Evolutionary conservation across 2,797 vertebrate species (phyloP), one percentile per base, ranked within the genome.

Genomic region (Neopelma chrysocephalum): DNA sequence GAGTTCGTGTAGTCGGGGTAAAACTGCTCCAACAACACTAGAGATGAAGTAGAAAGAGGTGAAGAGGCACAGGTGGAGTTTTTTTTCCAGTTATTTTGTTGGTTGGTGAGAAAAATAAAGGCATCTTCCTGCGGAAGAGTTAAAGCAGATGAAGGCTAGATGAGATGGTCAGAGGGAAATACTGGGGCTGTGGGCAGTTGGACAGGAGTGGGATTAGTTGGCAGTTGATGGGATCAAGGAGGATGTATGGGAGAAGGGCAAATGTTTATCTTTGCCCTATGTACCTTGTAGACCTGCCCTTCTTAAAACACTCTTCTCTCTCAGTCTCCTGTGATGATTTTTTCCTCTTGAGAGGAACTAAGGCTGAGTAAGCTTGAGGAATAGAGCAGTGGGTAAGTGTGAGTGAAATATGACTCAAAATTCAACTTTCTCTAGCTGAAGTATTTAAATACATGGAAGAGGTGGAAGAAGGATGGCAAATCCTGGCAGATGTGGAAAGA

Each of bases 101-200:
- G 68, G 29, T 50, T 54, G 40, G 20, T 87, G 40, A 82, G 70
- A 84, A 85, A 90, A 94, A 76, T 1, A 72, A 18, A 73, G 69
- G 8, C 42, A 42, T 60, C 51, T 68, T 95, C 85, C 15, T 80
- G 15, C 23, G 47, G 54, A 56, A 56, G 19, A 90, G 48, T 15
- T 80, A 77, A 91, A 83, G 48, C 36, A 82, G 17, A 15, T 84
- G 47, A 83, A 81, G 19, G 32, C 15, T 78, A 27, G 32, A 68
- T 83, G 29, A 57, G 38, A 3, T 31, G 9, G 34, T 69, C 26
- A 36, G 54, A 61, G 80, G 70, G 42, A 75, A 65, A 11, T 89
- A 57, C 16, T 78, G 3, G 38, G 51, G 12, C 38, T 87, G 2
- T 0, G 0, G 13, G 22, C 7, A 27, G 29, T 50, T 68, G 53